Evolutionary conservation across 2,888 invertebrate species (phyloP).

Genomic region (Aethes cnicana): DNA sequence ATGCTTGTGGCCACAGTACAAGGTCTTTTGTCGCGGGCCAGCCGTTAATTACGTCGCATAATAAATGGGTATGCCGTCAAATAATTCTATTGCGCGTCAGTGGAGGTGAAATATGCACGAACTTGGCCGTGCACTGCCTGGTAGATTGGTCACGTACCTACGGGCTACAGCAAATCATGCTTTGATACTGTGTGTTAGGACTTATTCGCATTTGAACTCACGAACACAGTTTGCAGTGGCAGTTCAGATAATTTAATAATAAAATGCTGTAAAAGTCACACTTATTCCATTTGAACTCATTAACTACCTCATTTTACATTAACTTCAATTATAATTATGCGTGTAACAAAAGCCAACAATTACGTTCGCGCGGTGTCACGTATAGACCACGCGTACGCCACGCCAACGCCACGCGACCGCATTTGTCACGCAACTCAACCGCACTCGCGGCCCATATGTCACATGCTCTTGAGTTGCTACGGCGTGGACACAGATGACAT

Average conservation of each 20-base stretch:
- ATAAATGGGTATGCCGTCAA: conserved; percentile 18
- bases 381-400: conserved; percentile 32
- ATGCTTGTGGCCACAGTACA: conserved; percentile 4
- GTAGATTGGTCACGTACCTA: background rate
- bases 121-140: conserved; percentile 22
- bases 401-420: conserved; percentile 44
- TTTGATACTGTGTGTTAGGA: too few species aligned
- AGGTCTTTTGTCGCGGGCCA: conserved; percentile 6
- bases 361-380: conserved; percentile 6
- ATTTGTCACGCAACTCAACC: conserved; percentile 74
- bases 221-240: too few species aligned
- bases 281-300: background rate
- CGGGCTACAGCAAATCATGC: too few species aligned
- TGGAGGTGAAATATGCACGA: conserved; percentile 5
- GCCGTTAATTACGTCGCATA: conserved; percentile 19
- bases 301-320: background rate
- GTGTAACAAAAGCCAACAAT: conserved; percentile 1
- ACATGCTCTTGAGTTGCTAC: conserved; percentile 57
- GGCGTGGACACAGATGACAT: conserved; percentile 15
- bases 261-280: too few species aligned
- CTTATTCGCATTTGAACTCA: too few species aligned
- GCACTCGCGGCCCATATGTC: conserved; percentile 68
- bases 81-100: conserved; percentile 27
- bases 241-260: too few species aligned
- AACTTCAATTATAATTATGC: background rate